phyloP scores from a whole-genome alignment of 2,888 invertebrate species.

The Pogonocherus hispidulus region DNA sequence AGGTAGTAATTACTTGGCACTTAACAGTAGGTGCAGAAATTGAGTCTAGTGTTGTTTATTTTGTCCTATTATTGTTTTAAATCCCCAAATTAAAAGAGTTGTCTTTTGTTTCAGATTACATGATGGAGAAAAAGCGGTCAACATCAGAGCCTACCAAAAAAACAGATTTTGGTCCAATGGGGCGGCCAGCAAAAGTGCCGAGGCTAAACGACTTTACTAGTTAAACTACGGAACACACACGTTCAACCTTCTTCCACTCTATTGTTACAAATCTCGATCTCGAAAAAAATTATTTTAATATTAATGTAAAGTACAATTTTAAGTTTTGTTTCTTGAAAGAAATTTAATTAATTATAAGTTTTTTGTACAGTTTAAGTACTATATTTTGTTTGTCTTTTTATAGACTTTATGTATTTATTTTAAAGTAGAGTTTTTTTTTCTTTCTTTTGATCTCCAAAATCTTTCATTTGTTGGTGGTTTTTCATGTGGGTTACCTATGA shows the following conservation, averaged over 20 bases:
- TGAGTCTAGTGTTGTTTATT: no score
- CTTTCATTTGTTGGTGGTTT: conserved; percentile 52
- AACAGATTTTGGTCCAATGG: conserved; percentile 57
- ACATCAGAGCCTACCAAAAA: conserved; percentile 66
- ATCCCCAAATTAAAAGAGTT: background rate
- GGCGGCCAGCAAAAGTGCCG: conserved; percentile 67
- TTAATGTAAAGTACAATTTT: conserved; percentile 58
- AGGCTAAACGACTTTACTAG: conserved; percentile 63
- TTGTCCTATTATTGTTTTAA: no score
- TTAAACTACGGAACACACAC: conserved; percentile 33
- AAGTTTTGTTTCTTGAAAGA: conserved; percentile 59
- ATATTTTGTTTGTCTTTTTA: conserved; percentile 60
- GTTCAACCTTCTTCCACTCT: conserved; percentile 54
- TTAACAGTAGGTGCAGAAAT: no score
- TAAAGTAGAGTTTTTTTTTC: conserved; percentile 51
- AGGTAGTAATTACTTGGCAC: no score
- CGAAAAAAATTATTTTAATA: conserved; percentile 56
- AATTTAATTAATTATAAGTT: conserved; percentile 57
- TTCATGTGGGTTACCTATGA: conserved; percentile 34
- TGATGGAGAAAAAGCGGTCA: conserved; percentile 76
- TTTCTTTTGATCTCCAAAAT: conserved; percentile 61
- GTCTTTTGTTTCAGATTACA: conserved; percentile 74
- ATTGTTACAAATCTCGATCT: conserved; percentile 60
- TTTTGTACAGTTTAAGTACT: conserved; percentile 57
- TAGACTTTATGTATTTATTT: conserved; percentile 57